Percentiles rank a stretch among this genome's conserved stretches.
Evolutionary conservation across 2,113 vertebrate genomes (phyloP).

Genomic region (Ornithorhynchus anatinus): DNA sequence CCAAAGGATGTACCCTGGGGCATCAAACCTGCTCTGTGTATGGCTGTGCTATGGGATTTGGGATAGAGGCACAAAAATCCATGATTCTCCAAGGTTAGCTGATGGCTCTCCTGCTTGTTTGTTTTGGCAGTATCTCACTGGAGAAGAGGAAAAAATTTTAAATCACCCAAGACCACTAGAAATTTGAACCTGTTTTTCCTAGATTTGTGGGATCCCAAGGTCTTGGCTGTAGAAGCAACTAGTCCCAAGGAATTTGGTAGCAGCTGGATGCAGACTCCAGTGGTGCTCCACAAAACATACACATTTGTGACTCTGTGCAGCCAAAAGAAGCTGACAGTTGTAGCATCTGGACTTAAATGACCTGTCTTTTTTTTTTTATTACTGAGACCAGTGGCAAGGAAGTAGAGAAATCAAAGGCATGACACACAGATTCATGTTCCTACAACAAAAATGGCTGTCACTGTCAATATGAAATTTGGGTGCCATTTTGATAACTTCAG

Average conservation of each 20-base stretch:
- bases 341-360: neutral
- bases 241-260: neutral
- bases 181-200: neutral
- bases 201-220: neutral
- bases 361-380: rapidly evolving
- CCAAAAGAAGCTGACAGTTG: neutral
- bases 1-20: too few relatives aligned
- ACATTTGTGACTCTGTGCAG: neutral
- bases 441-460: too few relatives aligned
- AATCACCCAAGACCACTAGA: neutral
- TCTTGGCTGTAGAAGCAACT: neutral
- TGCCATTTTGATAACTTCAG: too few relatives aligned
- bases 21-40: too few relatives aligned
- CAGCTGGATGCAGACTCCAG: slow-evolving; percentile 1
- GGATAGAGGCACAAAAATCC: too few relatives aligned
- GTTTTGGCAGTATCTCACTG: neutral
- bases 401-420: too few relatives aligned
- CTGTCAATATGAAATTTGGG: too few relatives aligned
- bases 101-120: too few relatives aligned
- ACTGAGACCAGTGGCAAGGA: neutral
- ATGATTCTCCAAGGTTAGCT: too few relatives aligned
- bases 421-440: too few relatives aligned
- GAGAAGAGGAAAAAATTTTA: neutral
- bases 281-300: neutral
- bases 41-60: too few relatives aligned